Base-by-base conservation (phyloP, 2,888 invertebrate species). In the Aspidiotus rigidus region DNA sequence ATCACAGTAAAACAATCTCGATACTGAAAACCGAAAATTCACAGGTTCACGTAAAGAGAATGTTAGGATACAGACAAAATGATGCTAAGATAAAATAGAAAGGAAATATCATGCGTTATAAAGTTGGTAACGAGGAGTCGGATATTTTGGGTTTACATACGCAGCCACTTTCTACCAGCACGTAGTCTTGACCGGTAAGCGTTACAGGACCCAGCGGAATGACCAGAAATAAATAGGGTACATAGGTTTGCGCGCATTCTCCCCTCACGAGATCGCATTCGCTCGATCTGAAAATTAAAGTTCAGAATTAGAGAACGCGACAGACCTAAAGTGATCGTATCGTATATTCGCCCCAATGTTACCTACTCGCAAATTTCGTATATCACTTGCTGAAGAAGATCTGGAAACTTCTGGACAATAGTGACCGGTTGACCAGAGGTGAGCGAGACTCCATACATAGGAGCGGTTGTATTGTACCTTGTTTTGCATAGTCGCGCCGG, bases 141-240 rank as follows among this genome's bases (percentile, higher is more conserved):
- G 28, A 66, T 1, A 11, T 17, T 75, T 87, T 86, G 41, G 86
- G 86, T 74, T 84, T 82, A 78, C 93, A 94, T 40, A 92, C 90
- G 77, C 93, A 94, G n/a, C 93, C 93, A 75, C 91, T 93, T 78
- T 94, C 93, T 40, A 94, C 93, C 63, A 94, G 81, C n/a, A 94
- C 92, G 79, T 94, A 94, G 79, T 93, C 93, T 78, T 93, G 93
- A 7, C 93, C 93, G 7, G 93, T 93, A 15, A 93, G 80, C 11
- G 93, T 93, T 16, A 93, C 93, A 13, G 93, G 93, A 7, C 93
- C 93, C 69, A 93, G 78, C 0, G 93, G 93, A 71, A 93, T 88
- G 70, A 93, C 93, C 78, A 93, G 82, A 80, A 94, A 94, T 74
- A 94, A 79, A 78, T 93, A 93, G 11, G 93, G 93, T 74, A 93